These are phyloP conservation scores for Bombyx mandarina DNA, from an alignment of 1,140 invertebrate genomes.

Conservation along the genomic window DNA sequence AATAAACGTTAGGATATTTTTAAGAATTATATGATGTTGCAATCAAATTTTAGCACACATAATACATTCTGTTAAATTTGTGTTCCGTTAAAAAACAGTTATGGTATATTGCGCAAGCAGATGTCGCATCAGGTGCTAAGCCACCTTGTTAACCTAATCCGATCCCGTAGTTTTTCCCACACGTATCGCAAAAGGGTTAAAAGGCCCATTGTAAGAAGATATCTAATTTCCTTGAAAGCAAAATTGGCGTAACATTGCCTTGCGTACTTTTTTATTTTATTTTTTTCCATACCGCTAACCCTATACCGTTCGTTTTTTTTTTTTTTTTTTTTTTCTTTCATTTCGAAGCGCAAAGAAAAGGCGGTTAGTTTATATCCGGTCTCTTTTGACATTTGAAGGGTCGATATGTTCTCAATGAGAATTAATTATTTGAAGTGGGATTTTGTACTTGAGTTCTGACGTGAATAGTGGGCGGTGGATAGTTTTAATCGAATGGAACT, in stretches of 20 bases:
- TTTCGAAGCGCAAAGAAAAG: slow-evolving; percentile 62
- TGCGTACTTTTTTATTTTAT: slow-evolving; percentile 39
- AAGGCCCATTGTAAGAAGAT: slow-evolving; percentile 55
- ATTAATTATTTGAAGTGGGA: slow-evolving; percentile 67
- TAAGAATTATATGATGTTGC: not conserved
- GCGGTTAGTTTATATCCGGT: slow-evolving; percentile 69
- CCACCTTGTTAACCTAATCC: slow-evolving; percentile 28
- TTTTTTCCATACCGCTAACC: slow-evolving; percentile 42
- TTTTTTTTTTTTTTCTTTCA: slow-evolving; percentile 38
- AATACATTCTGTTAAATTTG: not conserved
- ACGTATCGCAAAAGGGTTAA: slow-evolving; percentile 54
- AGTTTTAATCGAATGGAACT: too few relatives aligned
- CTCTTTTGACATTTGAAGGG: slow-evolving; percentile 54
- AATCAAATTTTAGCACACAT: not conserved
- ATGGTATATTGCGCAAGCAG: not conserved
- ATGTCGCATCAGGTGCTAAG: slow-evolving; percentile 11
- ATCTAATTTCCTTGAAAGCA: slow-evolving; percentile 69
- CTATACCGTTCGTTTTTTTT: slow-evolving; percentile 45
- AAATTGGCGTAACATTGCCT: slow-evolving; percentile 66
- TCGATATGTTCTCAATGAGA: slow-evolving; percentile 52
- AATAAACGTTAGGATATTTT: too few relatives aligned
- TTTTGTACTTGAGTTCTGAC: slow-evolving; percentile 30
- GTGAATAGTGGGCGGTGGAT: slow-evolving; percentile 41
- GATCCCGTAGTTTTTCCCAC: slow-evolving; percentile 51
- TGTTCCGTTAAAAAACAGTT: not conserved